These are phyloP conservation scores for Aporrectodea caliginosa DNA, from an alignment of 1,140 invertebrate species.

Conservation along the genomic window DNA sequence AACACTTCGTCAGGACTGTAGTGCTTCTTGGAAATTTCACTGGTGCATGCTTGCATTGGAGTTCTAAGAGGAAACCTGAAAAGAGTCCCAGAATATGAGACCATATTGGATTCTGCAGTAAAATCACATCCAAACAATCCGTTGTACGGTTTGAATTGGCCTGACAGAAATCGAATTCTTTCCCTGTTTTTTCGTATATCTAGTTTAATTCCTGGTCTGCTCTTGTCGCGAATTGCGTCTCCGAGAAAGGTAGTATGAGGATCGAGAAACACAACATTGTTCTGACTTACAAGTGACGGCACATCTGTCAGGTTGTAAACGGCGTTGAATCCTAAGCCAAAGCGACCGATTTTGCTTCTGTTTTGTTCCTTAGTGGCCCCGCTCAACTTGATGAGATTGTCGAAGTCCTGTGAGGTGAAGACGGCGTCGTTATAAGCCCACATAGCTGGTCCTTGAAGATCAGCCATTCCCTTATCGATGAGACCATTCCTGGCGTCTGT, in stretches of 20 bases:
- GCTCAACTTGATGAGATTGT: conserved; percentile 43
- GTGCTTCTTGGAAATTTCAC: conserved; percentile 40
- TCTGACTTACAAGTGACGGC: conserved; percentile 44
- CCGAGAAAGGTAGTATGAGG: conserved; percentile 44
- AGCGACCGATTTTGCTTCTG: conserved; percentile 42
- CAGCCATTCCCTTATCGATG: conserved; percentile 39
- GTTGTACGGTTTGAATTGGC: conserved; percentile 44
- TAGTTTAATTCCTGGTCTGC: conserved; percentile 41
- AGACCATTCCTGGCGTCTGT: conserved; percentile 34
- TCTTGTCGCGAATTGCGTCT: conserved; percentile 26
- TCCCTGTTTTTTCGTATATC: conserved; percentile 35
- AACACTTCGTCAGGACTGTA: conserved; percentile 40
- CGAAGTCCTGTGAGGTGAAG: conserved; percentile 46
- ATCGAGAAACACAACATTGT: conserved; percentile 48
- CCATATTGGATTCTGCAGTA: conserved; percentile 2
- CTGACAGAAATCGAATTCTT: conserved; percentile 32
- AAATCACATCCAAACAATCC: conserved; percentile 41
- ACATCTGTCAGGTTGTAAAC: conserved; percentile 52
- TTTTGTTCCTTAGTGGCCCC: conserved; percentile 43
- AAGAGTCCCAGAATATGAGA: conserved; percentile 41
- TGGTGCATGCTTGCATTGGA: conserved; percentile 38
- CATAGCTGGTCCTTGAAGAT: conserved; percentile 46
- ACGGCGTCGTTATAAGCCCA: conserved; percentile 47
- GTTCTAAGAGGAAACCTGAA: conserved; percentile 45
- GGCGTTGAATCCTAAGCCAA: conserved; percentile 49